These are phyloP conservation scores for Pedetes capensis DNA, from an alignment of 2,113 vertebrate genomes.

Conservation along the genomic window DNA sequence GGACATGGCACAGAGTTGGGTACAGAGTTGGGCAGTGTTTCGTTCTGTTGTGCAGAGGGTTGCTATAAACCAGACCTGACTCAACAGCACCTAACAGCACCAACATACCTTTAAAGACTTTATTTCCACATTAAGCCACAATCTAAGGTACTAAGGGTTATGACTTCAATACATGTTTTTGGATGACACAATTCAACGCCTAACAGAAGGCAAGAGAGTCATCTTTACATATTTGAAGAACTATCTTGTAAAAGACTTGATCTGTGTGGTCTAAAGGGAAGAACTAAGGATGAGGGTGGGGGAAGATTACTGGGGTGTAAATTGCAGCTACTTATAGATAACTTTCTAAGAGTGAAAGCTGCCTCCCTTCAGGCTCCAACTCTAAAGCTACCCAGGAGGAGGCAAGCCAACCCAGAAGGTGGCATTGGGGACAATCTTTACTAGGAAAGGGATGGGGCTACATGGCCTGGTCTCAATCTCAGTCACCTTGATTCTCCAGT, in stretches of 20 bases:
- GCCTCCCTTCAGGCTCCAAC: not conserved
- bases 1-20: no score
- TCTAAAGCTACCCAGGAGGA: not conserved
- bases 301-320: not conserved
- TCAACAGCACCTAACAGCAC: no score
- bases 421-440: not conserved
- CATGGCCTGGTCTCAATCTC: not conserved
- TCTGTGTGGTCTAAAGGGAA: not conserved
- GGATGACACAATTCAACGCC: not conserved
- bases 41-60: no score
- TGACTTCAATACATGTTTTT: not conserved
- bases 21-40: no score
- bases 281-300: not conserved
- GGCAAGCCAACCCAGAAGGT: accelerated
- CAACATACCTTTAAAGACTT: not conserved
- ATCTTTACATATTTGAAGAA: not conserved
- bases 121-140: not conserved
- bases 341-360: not conserved
- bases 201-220: not conserved
- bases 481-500: not conserved
- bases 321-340: not conserved
- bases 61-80: no score
- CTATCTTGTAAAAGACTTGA: not conserved
- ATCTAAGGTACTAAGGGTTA: not conserved
- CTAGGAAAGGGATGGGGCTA: not conserved